These are phyloP conservation scores for Eurystomus glaucurus DNA, from an alignment of 2,797 vertebrate genomes.

Conservation along the genomic window DNA sequence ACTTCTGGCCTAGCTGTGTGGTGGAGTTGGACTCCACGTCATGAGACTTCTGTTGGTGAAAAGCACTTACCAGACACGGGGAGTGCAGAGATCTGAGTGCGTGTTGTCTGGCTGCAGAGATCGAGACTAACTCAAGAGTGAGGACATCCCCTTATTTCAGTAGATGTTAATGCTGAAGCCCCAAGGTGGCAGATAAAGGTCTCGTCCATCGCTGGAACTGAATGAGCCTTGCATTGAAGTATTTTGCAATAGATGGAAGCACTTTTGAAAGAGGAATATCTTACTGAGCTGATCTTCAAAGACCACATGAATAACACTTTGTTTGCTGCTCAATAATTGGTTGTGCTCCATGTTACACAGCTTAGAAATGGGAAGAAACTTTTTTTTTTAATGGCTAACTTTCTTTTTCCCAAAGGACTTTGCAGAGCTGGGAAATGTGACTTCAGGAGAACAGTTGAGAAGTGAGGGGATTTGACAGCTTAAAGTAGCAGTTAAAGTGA, in stretches of 20 bases:
- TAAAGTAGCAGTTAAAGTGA: background rate
- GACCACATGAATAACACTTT: background rate
- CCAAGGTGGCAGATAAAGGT: background rate
- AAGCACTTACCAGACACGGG: rapidly evolving
- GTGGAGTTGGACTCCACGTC: background rate
- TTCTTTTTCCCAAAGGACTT: constrained; percentile 20
- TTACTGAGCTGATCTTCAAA: background rate
- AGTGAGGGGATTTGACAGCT: constrained; percentile 22
- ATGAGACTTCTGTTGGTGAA: background rate
- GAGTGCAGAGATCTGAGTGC: rapidly evolving
- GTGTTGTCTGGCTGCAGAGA: background rate
- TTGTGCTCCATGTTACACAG: background rate
- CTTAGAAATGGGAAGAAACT: background rate
- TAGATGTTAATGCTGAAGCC: background rate
- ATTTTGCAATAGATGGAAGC: background rate
- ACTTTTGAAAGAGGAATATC: background rate
- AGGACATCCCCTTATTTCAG: background rate
- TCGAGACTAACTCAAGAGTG: background rate
- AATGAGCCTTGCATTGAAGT: rapidly evolving
- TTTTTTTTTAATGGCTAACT: background rate
- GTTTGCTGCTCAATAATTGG: constrained; percentile 47
- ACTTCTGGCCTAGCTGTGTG: background rate
- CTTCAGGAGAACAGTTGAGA: constrained; percentile 6
- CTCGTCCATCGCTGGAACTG: background rate
- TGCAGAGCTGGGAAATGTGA: background rate